phyloP scores from a whole-genome alignment of 2,797 vertebrate genomes.

The Microchirus variegatus region DNA sequence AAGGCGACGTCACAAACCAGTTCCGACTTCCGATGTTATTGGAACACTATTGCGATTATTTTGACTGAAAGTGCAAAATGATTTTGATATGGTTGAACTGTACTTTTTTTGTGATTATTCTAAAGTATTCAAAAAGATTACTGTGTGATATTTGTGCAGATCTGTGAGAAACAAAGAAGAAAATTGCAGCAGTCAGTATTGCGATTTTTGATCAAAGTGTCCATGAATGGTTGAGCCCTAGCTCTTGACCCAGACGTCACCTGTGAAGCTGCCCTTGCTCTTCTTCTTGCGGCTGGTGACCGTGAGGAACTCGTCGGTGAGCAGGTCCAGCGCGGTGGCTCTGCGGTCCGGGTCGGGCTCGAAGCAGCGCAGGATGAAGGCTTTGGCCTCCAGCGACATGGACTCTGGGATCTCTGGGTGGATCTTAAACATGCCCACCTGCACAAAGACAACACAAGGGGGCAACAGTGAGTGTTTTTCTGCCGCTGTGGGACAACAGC shows the following conservation, averaged over 20 bases:
- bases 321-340: constrained; percentile 90
- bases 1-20: too few species aligned
- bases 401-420: constrained; percentile 98
- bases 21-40: too few species aligned
- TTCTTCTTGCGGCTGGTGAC: constrained; percentile 96
- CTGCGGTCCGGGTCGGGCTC: constrained; percentile 95
- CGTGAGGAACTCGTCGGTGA: constrained; percentile 96
- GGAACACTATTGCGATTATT: too few species aligned
- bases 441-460: constrained; percentile 10
- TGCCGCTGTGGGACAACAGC: background rate
- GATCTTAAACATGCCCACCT: constrained; percentile 99
- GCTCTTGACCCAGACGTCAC: constrained; percentile 68
- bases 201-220: too few species aligned
- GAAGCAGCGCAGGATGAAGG: constrained; percentile 95
- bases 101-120: too few species aligned
- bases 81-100: too few species aligned
- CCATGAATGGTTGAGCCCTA: too few species aligned
- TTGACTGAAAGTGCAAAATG: too few species aligned
- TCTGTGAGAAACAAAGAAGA: too few species aligned
- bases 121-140: too few species aligned
- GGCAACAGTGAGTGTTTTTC: constrained; percentile 6
- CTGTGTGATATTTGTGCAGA: too few species aligned
- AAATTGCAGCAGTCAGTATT: too few species aligned
- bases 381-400: constrained; percentile 97
- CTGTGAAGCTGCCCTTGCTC: constrained; percentile 86